Evolutionary conservation across 2,113 vertebrate species (phyloP).

Genomic region (Calypte anna): DNA sequence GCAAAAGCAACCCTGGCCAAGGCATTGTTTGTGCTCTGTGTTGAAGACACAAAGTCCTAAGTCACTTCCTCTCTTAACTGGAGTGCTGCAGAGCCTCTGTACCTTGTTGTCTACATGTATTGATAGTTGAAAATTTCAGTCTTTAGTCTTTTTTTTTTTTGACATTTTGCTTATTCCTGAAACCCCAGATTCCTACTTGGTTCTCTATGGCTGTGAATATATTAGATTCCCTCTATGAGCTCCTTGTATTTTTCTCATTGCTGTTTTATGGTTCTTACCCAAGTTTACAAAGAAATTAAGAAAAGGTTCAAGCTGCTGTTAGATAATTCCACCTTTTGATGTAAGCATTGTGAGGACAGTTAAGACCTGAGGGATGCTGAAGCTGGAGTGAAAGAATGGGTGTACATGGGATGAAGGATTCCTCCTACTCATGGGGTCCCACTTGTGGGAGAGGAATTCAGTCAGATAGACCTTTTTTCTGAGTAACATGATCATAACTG

Average conservation of each 20-base stretch:
- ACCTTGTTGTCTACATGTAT: not conserved
- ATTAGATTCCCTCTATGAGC: not conserved
- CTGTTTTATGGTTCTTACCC: not conserved
- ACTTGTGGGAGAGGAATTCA: not conserved
- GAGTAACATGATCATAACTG: not conserved
- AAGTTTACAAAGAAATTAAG: not conserved
- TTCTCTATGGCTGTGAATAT: not conserved
- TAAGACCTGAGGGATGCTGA: not conserved
- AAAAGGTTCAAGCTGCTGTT: not conserved
- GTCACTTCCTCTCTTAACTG: slow-evolving; percentile 23
- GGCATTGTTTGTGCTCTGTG: slow-evolving; percentile 1
- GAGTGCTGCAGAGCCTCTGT: not conserved
- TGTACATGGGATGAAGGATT: not conserved
- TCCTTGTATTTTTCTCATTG: not conserved
- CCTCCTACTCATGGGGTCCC: not conserved
- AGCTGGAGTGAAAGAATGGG: not conserved
- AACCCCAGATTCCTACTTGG: not conserved
- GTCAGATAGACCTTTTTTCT: not conserved
- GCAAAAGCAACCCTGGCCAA: not conserved
- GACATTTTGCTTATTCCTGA: not conserved
- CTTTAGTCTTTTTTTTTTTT: not conserved
- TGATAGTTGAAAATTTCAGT: not conserved
- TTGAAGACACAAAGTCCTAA: slow-evolving; percentile 11
- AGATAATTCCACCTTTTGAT: not conserved
- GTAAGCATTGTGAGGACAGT: not conserved